phyloP scores from a whole-genome alignment of 2,888 invertebrate species.

The Lepidonotus clava region DNA sequence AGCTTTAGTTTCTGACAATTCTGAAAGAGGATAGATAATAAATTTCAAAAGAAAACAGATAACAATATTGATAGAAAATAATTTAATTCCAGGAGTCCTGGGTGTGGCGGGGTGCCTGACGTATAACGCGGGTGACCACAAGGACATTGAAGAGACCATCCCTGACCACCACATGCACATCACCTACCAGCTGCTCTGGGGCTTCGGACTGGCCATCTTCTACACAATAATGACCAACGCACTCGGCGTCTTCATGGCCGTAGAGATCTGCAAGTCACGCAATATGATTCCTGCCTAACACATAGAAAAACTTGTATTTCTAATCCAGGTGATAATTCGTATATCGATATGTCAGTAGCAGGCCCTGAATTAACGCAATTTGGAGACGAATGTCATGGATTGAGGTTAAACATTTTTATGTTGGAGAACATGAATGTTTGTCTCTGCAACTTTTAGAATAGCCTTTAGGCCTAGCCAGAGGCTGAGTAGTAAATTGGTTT shows the following conservation, averaged over 20 bases:
- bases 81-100: not conserved
- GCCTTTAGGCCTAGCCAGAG: no score
- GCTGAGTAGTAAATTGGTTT: no score
- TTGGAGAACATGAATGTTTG: no score
- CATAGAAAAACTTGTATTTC: not conserved
- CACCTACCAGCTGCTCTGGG: constrained; percentile 5
- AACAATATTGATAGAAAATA: not conserved
- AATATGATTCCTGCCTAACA: constrained; percentile 46
- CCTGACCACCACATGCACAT: not conserved
- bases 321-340: not conserved
- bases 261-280: not conserved
- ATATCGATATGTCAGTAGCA: not conserved
- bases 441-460: no score
- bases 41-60: no score
- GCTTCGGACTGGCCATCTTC: constrained; percentile 13
- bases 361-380: no score
- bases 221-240: not conserved
- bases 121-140: not conserved
- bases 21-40: no score
- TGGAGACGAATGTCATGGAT: no score
- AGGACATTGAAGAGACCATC: not conserved
- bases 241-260: constrained; percentile 11
- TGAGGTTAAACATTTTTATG: no score
- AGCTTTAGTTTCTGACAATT: not conserved
- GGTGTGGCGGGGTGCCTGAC: not conserved